phyloP scores from a whole-genome alignment of 53 echinoderm and acorn worm species.

The Crossaster papposus region DNA sequence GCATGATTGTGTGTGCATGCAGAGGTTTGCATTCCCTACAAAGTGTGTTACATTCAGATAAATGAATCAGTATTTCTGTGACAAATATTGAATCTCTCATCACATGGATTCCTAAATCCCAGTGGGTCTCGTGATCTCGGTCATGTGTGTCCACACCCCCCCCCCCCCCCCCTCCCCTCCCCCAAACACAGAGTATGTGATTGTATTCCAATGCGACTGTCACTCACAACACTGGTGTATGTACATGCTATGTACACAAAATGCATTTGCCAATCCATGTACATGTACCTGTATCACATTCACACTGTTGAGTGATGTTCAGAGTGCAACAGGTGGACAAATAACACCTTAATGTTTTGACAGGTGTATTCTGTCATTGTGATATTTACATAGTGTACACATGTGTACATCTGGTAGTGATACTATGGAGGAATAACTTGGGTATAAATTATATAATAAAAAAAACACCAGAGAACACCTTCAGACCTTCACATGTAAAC shows the following conservation, averaged over 20 bases:
- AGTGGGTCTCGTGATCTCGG: background rate
- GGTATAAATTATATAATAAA: no score
- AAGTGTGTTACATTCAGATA: no score
- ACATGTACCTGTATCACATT: background rate
- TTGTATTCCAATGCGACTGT: background rate
- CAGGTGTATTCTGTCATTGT: background rate
- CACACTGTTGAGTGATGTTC: background rate
- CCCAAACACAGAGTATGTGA: background rate
- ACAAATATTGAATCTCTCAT: background rate
- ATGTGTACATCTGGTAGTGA: background rate
- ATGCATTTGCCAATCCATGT: background rate
- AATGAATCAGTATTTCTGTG: background rate
- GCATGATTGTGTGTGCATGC: no score
- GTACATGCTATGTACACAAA: background rate
- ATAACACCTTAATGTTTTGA: background rate
- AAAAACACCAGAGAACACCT: no score
- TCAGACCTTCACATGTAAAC: no score
- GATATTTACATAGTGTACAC: background rate
- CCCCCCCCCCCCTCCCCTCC: no score
- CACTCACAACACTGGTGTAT: background rate
- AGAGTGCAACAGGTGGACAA: background rate
- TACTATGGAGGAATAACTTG: no score
- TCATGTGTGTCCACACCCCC: background rate
- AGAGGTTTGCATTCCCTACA: no score
- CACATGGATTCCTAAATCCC: background rate